Evolutionary conservation across 2,797 vertebrate genomes (phyloP), one percentile per base, ranked within the genome.

Genomic region (Poeciliopsis gracilis): DNA sequence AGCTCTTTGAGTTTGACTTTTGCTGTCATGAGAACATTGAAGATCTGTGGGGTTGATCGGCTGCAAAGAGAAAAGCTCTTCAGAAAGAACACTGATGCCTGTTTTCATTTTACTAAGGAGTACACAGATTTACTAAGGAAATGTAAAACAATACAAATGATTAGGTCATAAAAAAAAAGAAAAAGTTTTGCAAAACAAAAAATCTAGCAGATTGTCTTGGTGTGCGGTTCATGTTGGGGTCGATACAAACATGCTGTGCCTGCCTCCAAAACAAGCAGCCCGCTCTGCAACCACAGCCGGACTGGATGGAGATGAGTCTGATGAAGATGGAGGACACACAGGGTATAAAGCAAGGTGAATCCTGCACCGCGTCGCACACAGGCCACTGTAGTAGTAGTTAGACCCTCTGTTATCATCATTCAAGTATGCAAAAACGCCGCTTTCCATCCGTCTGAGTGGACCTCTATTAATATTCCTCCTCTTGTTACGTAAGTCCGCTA

Each of bases 381-480:
- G 55, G 69, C 8, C 20, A 5, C 38, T 41, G 76, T 38, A 49
- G 36, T 82, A 71, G 43, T 36, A 74, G 70, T 43, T 73, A 41
- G 49, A 72, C 20, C 30, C 53, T 81, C 28, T 78, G 47, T n/a
- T 47, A 45, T 77, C 75, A 69, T 77, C 45, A 49, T 28, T 77
- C 66, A 77, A 73, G 77, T 8, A 84, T 75, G 85, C 41, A 36
- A 71, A 66, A 66, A 80, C 25, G 2, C 88, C 75, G 78, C 87
- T 89, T 87, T 86, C 10, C 46, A 76, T 82, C 73, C 80, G 79
- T 88, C 86, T 63, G 77, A 88, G 82, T 84, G 88, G 91, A 84
- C 83, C 30, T 84, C 87, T 92, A 93, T 92, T 92, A 93, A 91
- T 92, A 92, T 92, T 92, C 80, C 83, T 90, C 63, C 87, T 82